Conservation (phyloP, 2,113 vertebrate genomes). For the Xenopus borealis region DNA sequence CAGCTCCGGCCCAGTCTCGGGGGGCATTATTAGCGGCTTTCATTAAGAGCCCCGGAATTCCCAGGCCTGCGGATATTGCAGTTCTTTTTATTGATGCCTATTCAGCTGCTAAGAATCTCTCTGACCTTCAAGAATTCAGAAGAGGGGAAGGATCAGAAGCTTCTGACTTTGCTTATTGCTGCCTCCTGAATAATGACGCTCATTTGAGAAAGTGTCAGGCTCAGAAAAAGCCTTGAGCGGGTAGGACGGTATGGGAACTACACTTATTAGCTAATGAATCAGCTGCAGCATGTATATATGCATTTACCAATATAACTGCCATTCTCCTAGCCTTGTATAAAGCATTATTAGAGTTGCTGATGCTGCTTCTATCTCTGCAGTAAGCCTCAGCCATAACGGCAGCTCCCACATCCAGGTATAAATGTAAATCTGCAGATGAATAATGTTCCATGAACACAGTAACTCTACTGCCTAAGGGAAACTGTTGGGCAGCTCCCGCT, state of each 20-base stretch:
- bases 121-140: not conserved
- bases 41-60: not conserved
- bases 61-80: not conserved
- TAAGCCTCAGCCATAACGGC: too few species aligned
- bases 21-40: not conserved
- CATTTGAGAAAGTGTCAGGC: not conserved
- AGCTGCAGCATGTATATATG: not conserved
- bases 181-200: accelerated
- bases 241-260: not conserved
- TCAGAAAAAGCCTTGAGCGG: not conserved
- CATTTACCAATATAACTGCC: too few species aligned
- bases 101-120: not conserved
- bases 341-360: too few species aligned
- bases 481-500: too few species aligned
- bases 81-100: not conserved
- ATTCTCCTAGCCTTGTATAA: too few species aligned
- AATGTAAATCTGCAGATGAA: too few species aligned
- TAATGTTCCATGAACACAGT: too few species aligned
- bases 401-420: too few species aligned
- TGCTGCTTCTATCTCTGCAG: too few species aligned
- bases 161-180: not conserved
- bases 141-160: not conserved
- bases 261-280: not conserved
- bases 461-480: too few species aligned
- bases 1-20: not conserved